Evolutionary conservation across 2,113 vertebrate genomes (phyloP), one percentile per base, ranked within the genome.

Genomic region (Camelus bactrianus): DNA sequence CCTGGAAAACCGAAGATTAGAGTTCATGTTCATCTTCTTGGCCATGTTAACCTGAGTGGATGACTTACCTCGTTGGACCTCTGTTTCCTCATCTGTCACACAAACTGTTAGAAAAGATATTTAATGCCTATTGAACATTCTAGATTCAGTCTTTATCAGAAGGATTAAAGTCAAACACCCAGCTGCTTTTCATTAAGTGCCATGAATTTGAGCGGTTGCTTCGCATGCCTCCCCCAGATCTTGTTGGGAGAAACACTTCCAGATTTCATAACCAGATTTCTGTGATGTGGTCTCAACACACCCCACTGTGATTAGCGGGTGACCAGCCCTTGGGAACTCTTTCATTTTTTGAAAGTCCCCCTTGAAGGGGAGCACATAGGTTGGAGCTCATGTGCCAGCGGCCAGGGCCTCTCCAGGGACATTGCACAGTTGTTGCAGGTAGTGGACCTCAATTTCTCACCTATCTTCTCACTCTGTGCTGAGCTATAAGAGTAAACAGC

Each of bases 31-130:
- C 19, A 28, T 69, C 28, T 67, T 89, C 50, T 93, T 0, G 19
- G 54, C n/a, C 73, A 0, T 60, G 26, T 72, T 60, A 38, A 38
- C 48, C 9, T n/a, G 76, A 76, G 24, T 60, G 28, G 42, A 20
- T 91, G 60, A 54, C 48, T 95, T 67, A 30, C 42, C 46, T 83
- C 26, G 89, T 69, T 92, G 48, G 24, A 48, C 50, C 60, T 73
- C 32, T 73, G 0, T 81, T 76, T 80, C 26, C 42, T 93, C 64
- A 15, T 72, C 54, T 91, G 58, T 92, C 76, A 77, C 69, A 22
- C 69, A 60, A 92, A 35, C 13, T 89, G 22, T 88, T 89, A 89
- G 87, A 67, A 93, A 72, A 70, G 42, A 32, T 64, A 72, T 32
- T 67, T 70, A 77, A 50, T 35, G 26, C 22, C 32, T 30, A 8